Percentiles rank a stretch among this genome's conserved stretches.
Evolutionary conservation across 2,113 vertebrate species (phyloP).

Genomic region (Caranx melampygus): DNA sequence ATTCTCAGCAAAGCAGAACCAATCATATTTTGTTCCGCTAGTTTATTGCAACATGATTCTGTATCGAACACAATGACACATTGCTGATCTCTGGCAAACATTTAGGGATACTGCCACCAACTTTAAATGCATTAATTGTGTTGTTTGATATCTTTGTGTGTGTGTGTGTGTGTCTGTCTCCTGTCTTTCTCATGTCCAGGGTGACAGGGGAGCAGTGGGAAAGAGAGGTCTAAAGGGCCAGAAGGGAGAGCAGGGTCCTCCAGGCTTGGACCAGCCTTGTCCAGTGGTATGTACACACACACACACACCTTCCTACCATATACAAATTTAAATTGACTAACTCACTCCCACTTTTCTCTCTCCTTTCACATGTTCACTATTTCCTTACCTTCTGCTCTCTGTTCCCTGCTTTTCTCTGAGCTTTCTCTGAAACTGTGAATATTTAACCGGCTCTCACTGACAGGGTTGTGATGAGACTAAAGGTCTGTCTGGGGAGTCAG

Average conservation of each 20-base stretch:
- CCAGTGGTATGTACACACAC: slow-evolving; percentile 89
- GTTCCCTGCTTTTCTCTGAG: slow-evolving; percentile 25
- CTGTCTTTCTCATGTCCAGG: slow-evolving; percentile 76
- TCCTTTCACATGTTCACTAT: neutral
- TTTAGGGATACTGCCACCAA: neutral
- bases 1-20: neutral
- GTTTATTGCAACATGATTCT: neutral
- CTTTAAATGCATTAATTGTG: neutral
- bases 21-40: neutral
- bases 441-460: slow-evolving; percentile 70
- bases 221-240: slow-evolving; percentile 95
- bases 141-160: neutral
- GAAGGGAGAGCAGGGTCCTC: slow-evolving; percentile 96
- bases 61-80: neutral
- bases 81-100: too few relatives aligned
- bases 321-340: neutral
- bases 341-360: neutral
- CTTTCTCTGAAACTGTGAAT: slow-evolving; percentile 53
- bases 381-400: slow-evolving; percentile 15
- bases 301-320: slow-evolving; percentile 8
- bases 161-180: neutral
- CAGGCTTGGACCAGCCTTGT: slow-evolving; percentile 95
- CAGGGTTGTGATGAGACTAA: slow-evolving; percentile 77
- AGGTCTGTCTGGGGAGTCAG: slow-evolving; percentile 79
- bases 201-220: slow-evolving; percentile 90